phyloP scores from a whole-genome alignment of 2,888 invertebrate genomes.

The Agonopterix heracliana region DNA sequence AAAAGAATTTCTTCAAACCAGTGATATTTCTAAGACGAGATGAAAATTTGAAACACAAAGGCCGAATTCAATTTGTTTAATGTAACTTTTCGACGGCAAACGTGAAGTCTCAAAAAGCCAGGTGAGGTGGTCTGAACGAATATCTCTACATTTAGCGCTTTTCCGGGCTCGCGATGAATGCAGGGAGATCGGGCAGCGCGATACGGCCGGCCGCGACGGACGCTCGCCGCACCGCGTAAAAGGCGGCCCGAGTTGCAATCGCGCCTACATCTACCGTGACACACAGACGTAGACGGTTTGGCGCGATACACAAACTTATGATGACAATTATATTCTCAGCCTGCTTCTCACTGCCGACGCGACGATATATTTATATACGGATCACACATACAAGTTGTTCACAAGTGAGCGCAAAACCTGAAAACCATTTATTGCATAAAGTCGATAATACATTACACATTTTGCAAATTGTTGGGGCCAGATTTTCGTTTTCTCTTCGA shows the following conservation, averaged over 20 bases:
- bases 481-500: too few species aligned
- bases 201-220: slow-evolving; percentile 37
- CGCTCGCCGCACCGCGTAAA: slow-evolving; percentile 23
- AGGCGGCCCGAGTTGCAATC: slow-evolving; percentile 33
- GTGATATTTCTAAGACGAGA: too few species aligned
- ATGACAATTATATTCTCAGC: neutral
- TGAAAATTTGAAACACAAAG: slow-evolving; percentile 41
- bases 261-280: slow-evolving; percentile 31
- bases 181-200: slow-evolving; percentile 60
- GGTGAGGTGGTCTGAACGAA: slow-evolving; percentile 46
- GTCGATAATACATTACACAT: too few species aligned
- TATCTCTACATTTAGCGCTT: slow-evolving; percentile 62
- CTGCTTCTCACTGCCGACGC: neutral
- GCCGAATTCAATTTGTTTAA: slow-evolving; percentile 63
- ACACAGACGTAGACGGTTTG: slow-evolving; percentile 14
- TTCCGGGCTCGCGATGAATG: slow-evolving; percentile 59
- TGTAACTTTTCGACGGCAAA: slow-evolving; percentile 58
- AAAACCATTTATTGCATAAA: too few species aligned
- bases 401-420: too few species aligned
- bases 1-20: too few species aligned
- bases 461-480: too few species aligned
- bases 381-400: too few species aligned
- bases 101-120: slow-evolving; percentile 52
- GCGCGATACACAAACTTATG: neutral
- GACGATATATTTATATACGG: neutral